phyloP scores from a whole-genome alignment of 2,888 invertebrate species.

The Blastobasis adustella region DNA sequence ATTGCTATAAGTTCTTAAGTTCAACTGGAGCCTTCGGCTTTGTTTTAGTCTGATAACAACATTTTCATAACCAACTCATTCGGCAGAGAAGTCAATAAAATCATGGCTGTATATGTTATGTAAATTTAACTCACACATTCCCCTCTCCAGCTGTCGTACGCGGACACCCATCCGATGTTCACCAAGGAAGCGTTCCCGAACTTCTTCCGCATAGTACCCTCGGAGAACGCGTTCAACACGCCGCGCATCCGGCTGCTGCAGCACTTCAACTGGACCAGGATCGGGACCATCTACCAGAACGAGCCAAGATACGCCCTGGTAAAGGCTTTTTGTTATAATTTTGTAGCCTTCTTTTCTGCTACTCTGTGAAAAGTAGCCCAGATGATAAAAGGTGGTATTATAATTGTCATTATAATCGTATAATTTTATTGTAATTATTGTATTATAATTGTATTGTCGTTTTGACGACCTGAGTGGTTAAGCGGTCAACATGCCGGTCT shows the following conservation, averaged over 20 bases:
- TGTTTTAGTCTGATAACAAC: too few species aligned
- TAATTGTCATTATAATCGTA: too few species aligned
- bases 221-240: conserved; percentile 96
- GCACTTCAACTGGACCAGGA: conserved; percentile 97
- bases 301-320: conserved; percentile 94
- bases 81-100: too few species aligned
- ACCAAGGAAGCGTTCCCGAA: conserved; percentile 95
- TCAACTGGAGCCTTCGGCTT: too few species aligned
- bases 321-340: conserved; percentile 27
- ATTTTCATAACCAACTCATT: too few species aligned
- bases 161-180: conserved; percentile 98
- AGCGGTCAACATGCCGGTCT: too few species aligned
- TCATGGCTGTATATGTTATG: too few species aligned
- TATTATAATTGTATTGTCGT: too few species aligned
- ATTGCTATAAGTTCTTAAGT: too few species aligned
- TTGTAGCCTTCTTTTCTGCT: background rate
- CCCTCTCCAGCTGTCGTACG: conserved; percentile 89
- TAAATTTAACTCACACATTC: background rate
- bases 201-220: conserved; percentile 97
- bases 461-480: too few species aligned
- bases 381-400: too few species aligned
- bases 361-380: background rate
- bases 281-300: conserved; percentile 98
- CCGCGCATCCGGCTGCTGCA: conserved; percentile 91
- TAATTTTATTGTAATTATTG: too few species aligned